Base-by-base conservation (phyloP, 2,888 invertebrate species). In the Nomada fucata region DNA sequence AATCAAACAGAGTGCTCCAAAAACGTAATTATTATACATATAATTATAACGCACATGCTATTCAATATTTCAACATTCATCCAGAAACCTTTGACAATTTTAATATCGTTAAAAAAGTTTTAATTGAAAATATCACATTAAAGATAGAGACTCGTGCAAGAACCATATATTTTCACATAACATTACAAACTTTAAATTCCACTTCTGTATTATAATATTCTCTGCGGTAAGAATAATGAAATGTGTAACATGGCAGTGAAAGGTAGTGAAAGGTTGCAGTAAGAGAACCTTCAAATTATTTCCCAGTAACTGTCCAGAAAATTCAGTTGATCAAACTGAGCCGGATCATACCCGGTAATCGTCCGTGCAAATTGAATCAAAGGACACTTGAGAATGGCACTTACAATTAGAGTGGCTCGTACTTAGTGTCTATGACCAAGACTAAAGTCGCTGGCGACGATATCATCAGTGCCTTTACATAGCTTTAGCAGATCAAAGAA, bases 401-500 rank as follows among this genome's bases (percentile, higher is more conserved):
- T 70, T 60, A 3, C 0, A 36, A 36, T 36, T 36, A 36, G 2
- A 10, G 23, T 2, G 15, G 18, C 29, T 1, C 13, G 18, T 36
- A 36, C 11, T 1, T 2, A 50, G 60, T 9, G 20, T 5, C 20
- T 20, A 36, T 61, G 71, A 61, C 18, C 23, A 52, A 61, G 18
- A 23, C 47, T 50, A 55, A 55, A 50, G 50, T 52, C 36, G 18
- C 23, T 18, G 29, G 18, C 7, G 13, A 20, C 20, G 15, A 29
- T 53, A 47, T 20, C 29, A 1, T 11, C 47, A 18, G 50, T 72
- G 18, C 18, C 44, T 59, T 64, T 26, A 5, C 15, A 1, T 18
- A 50, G n/a, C 47, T 53, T 53, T 36, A 50, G 44, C 57, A 36
- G 53, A 70, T 64, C 50, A 50, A 68, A 50, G 57, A 64, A 57